A percentile compares a stretch with the other conserved stretches of the same genome.
phyloP scores from a whole-genome alignment of 2,888 invertebrate species.

The Agriopis marginaria region DNA sequence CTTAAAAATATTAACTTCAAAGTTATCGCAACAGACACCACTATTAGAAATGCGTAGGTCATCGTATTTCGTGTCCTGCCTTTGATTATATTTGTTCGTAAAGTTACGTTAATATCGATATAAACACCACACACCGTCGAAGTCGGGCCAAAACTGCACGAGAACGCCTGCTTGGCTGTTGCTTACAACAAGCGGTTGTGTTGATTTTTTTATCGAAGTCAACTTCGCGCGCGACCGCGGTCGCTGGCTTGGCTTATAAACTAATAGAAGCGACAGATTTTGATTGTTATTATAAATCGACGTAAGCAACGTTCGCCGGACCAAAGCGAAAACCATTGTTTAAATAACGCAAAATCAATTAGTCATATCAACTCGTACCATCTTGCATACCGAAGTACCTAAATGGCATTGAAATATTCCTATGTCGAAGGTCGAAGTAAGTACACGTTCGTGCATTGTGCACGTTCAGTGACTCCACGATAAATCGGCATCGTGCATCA shows the following conservation, averaged over 20 bases:
- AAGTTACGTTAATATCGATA: conserved; percentile 31
- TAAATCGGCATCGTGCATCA: too few species aligned
- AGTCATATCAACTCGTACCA: not conserved
- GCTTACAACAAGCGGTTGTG: conserved; percentile 60
- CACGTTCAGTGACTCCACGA: too few species aligned
- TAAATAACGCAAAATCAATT: conserved; percentile 9
- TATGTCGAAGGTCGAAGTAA: too few species aligned
- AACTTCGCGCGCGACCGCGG: conserved; percentile 52
- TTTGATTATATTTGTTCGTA: conserved; percentile 16
- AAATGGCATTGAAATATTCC: not conserved
- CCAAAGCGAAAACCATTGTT: conserved; percentile 3
- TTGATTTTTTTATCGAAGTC: conserved; percentile 71
- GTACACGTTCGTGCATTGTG: too few species aligned
- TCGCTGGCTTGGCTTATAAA: conserved; percentile 46
- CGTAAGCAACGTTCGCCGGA: not conserved
- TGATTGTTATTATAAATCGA: conserved; percentile 1
- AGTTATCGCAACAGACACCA: conserved; percentile 75
- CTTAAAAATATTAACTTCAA: conserved; percentile 75
- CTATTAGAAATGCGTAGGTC: conserved; percentile 75
- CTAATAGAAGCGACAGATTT: conserved; percentile 52
- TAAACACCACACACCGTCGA: conserved; percentile 51
- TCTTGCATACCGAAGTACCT: not conserved
- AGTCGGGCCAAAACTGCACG: conserved; percentile 66
- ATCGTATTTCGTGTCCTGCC: conserved; percentile 42
- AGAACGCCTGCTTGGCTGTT: conserved; percentile 51